Percentiles rank a stretch among this genome's conserved stretches.
These are phyloP conservation scores for Ondatra zibethicus DNA, from an alignment of 2,113 vertebrate genomes.

Conservation along the genomic window DNA sequence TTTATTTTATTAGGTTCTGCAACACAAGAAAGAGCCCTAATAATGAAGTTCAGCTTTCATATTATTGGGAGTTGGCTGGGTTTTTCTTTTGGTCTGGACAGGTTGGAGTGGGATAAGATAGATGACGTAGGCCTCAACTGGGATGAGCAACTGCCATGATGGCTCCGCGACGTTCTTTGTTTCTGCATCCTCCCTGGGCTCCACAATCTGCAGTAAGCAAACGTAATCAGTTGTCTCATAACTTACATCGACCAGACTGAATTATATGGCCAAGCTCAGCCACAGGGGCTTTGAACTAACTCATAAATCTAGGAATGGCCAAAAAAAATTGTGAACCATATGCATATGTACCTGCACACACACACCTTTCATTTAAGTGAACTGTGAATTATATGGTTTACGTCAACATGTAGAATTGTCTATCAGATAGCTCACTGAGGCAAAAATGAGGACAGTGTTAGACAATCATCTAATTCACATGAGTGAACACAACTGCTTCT, in stretches of 20 bases:
- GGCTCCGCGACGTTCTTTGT: not conserved
- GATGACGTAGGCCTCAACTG: not conserved
- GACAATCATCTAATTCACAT: conserved; percentile 66
- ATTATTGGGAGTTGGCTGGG: not conserved
- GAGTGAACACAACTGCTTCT: conserved; percentile 45
- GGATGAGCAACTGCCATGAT: not conserved
- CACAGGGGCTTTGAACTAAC: not conserved
- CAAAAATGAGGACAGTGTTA: not conserved
- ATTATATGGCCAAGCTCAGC: not conserved
- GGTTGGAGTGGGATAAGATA: not conserved
- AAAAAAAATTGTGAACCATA: not conserved
- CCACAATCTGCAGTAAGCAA: not conserved
- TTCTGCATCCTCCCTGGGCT: not conserved
- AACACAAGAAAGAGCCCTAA: not conserved
- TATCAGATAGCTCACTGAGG: not conserved
- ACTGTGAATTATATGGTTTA: not conserved
- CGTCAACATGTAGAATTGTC: not conserved
- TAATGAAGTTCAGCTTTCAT: not conserved
- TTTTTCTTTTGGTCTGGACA: not conserved
- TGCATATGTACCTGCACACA: not conserved
- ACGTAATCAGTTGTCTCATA: not conserved
- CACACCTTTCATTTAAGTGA: not conserved
- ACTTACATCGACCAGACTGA: not conserved
- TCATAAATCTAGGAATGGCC: not conserved
- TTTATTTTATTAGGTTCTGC: not conserved